These are phyloP conservation scores for Brenthis ino DNA, from an alignment of 2,888 invertebrate species.

Conservation along the genomic window DNA sequence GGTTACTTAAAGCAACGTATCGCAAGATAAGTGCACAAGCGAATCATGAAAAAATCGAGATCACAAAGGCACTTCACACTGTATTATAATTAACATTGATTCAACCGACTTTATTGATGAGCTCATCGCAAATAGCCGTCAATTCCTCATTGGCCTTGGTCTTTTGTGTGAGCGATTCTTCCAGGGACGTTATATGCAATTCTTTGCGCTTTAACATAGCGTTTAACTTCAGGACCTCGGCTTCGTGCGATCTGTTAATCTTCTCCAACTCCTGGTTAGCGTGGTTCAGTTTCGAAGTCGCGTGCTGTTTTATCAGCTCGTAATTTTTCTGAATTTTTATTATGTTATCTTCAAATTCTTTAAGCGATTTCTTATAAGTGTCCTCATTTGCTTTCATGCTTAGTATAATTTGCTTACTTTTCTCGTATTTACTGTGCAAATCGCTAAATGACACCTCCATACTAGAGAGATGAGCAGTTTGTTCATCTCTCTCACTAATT, in stretches of 20 bases:
- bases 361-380: slow-evolving; percentile 84
- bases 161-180: slow-evolving; percentile 93
- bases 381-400: slow-evolving; percentile 85
- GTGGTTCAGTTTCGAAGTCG: slow-evolving; percentile 90
- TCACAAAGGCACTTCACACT: slow-evolving; percentile 34
- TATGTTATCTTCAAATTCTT: slow-evolving; percentile 86
- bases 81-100: slow-evolving; percentile 45
- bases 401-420: slow-evolving; percentile 83
- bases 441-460: slow-evolving; percentile 85
- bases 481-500: slow-evolving; percentile 83
- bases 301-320: slow-evolving; percentile 92
- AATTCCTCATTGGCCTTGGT: slow-evolving; percentile 94
- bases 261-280: slow-evolving; percentile 90
- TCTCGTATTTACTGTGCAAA: slow-evolving; percentile 85
- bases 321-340: slow-evolving; percentile 91
- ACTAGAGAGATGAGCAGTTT: slow-evolving; percentile 83
- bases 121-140: slow-evolving; percentile 95
- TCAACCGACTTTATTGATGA: slow-evolving; percentile 85
- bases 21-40: slow-evolving; percentile 66
- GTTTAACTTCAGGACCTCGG: slow-evolving; percentile 91
- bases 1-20: slow-evolving; percentile 66
- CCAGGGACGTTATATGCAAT: slow-evolving; percentile 90
- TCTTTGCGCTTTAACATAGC: slow-evolving; percentile 94
- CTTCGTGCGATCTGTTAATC: slow-evolving; percentile 87
- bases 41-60: slow-evolving; percentile 48